Conservation (phyloP, 1,140 invertebrate species). For the Apis cerana region DNA sequence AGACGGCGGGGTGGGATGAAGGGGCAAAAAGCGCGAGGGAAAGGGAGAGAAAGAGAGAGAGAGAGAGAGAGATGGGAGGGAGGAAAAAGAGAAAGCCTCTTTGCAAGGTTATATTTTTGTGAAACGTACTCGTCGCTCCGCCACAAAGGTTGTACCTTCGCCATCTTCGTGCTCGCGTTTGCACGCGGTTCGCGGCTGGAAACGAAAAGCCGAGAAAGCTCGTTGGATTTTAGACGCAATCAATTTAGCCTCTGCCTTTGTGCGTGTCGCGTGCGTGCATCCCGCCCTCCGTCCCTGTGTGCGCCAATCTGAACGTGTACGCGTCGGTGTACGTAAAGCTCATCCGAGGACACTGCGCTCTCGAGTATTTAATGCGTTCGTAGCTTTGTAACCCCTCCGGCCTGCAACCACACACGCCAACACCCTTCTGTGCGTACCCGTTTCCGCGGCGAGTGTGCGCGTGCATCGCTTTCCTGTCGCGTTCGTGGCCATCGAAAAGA, state of each 20-base stretch:
- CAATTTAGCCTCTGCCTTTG: constrained; percentile 60
- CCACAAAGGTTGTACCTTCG: constrained; percentile 50
- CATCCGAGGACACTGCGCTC: constrained; percentile 57
- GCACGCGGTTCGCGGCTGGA: constrained; percentile 9
- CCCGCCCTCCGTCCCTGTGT: neutral
- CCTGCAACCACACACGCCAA: neutral
- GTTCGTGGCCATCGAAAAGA: constrained; percentile 60
- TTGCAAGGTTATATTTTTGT: constrained; percentile 49
- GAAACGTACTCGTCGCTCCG: constrained; percentile 28
- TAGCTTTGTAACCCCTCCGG: constrained; percentile 63
- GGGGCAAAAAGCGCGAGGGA: neutral
- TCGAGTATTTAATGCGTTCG: constrained; percentile 71
- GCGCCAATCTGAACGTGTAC: no score
- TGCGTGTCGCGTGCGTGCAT: constrained; percentile 7
- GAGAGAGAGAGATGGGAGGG: neutral
- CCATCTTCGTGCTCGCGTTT: constrained; percentile 30
- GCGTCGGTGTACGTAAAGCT: constrained; percentile 34
- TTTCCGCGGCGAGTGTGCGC: constrained; percentile 20
- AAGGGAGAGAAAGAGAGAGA: neutral
- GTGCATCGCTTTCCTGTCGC: constrained; percentile 41
- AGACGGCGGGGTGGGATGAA: neutral
- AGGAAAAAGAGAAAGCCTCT: constrained; percentile 47
- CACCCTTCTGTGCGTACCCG: constrained; percentile 15
- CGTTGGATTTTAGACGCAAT: constrained; percentile 64
- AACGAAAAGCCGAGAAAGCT: constrained; percentile 47